Conservation (phyloP, 2,113 vertebrate species). For the Takifugu flavidus region DNA sequence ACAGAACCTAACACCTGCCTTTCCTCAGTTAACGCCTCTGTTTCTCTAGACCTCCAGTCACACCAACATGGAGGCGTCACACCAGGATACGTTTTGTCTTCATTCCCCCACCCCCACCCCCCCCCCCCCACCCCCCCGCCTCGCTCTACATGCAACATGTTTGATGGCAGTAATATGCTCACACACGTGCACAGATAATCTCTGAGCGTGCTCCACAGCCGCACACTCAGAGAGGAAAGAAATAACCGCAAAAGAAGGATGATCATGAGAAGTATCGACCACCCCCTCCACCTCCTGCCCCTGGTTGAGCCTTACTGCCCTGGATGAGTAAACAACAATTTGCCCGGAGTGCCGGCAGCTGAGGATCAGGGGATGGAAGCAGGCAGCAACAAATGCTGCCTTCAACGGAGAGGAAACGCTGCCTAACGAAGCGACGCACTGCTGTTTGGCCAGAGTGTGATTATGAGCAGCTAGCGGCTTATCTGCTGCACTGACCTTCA, state of each 20-base stretch:
- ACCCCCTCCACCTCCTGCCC: slow-evolving; percentile 3
- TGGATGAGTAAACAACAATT: slow-evolving; percentile 56
- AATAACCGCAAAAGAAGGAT: neutral
- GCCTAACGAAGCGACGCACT: slow-evolving; percentile 40
- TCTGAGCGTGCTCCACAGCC: neutral
- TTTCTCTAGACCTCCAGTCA: slow-evolving; percentile 39
- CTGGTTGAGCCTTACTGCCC: slow-evolving; percentile 23
- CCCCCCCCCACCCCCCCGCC: slow-evolving; percentile 4
- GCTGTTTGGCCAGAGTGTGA: slow-evolving; percentile 54
- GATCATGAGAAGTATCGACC: slow-evolving; percentile 17
- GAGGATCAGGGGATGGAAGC: slow-evolving; percentile 53
- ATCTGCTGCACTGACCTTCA: slow-evolving; percentile 33
- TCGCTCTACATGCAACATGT: slow-evolving; percentile 9
- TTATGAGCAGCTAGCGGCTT: slow-evolving; percentile 53
- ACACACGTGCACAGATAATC: neutral
- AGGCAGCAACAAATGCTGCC: slow-evolving; percentile 58
- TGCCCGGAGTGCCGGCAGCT: slow-evolving; percentile 24
- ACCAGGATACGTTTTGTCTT: slow-evolving; percentile 72
- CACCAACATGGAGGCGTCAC: slow-evolving; percentile 65
- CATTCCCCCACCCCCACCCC: slow-evolving; percentile 36
- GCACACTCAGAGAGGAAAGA: slow-evolving; percentile 6
- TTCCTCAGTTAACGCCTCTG: slow-evolving; percentile 69
- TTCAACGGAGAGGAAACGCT: slow-evolving; percentile 57
- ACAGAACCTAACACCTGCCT: slow-evolving; percentile 43
- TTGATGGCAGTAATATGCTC: neutral